These are phyloP conservation scores for Clarias macrocephalus DNA, from an alignment of 2,113 vertebrate genomes.

Conservation along the genomic window DNA sequence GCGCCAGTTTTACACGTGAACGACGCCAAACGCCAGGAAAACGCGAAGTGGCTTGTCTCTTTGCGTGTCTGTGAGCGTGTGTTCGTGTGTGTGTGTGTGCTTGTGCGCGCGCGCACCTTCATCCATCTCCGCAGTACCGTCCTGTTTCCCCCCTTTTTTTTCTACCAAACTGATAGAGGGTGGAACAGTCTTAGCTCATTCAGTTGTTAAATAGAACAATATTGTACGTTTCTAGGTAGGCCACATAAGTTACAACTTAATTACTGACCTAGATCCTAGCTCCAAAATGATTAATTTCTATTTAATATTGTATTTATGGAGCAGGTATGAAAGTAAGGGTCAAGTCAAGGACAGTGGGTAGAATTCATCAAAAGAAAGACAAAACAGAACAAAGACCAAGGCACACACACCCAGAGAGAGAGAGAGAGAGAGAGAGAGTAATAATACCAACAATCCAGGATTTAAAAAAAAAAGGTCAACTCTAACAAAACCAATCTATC, in stretches of 20 bases:
- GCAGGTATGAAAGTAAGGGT: not conserved
- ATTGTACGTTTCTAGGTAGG: not conserved
- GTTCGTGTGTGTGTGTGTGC: not conserved
- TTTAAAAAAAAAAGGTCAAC: not conserved
- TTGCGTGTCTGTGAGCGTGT: not conserved
- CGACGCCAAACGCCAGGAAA: not conserved
- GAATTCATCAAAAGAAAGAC: not conserved
- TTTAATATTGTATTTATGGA: not conserved
- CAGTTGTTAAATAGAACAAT: not conserved
- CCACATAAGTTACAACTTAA: not conserved
- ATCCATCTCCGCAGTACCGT: conserved; percentile 4
- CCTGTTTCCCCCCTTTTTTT: not conserved
- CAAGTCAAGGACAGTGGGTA: not conserved
- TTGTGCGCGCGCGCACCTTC: not conserved
- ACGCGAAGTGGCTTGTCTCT: not conserved
- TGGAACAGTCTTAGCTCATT: not conserved
- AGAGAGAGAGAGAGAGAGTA: not conserved
- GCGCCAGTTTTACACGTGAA: not conserved
- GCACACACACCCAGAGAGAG: not conserved
- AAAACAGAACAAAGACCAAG: not conserved
- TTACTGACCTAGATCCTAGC: not conserved
- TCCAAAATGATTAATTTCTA: not conserved
- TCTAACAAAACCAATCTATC: not conserved
- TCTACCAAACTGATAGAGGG: not conserved
- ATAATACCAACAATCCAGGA: not conserved